These are phyloP conservation scores for Corapipo altera DNA, from an alignment of 2,113 vertebrate species.

Conservation along the genomic window DNA sequence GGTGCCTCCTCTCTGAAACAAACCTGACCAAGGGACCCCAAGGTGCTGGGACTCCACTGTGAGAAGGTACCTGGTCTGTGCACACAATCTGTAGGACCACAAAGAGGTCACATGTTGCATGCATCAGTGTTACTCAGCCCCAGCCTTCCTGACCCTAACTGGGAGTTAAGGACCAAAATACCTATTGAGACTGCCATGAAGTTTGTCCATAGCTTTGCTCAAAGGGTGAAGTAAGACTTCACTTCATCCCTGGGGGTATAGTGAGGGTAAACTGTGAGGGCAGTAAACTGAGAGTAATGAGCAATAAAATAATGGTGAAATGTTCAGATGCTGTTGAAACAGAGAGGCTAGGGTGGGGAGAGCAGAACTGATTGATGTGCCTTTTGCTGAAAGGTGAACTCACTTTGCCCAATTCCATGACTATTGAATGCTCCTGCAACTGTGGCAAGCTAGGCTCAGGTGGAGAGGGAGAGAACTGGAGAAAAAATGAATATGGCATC, in stretches of 20 bases:
- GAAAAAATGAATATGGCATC: not conserved
- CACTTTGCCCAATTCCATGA: not conserved
- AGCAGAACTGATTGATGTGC: not conserved
- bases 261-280: not conserved
- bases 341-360: not conserved
- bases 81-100: not conserved
- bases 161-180: not conserved
- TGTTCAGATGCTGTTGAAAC: not conserved
- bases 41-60: too few relatives aligned
- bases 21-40: not conserved
- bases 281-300: not conserved
- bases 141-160: not conserved
- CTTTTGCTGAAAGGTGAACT: not conserved
- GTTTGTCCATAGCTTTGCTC: not conserved
- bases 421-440: not conserved
- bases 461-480: not conserved
- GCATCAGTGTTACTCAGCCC: not conserved
- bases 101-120: not conserved
- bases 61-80: not conserved
- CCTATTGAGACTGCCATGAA: not conserved
- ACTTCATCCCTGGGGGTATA: not conserved
- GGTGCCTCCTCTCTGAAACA: not conserved
- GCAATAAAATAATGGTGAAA: slow-evolving; percentile 19
- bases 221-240: not conserved
- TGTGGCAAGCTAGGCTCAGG: not conserved